Conservation (phyloP, 2,888 invertebrate genomes). For the Nemotelus nigrinus region DNA sequence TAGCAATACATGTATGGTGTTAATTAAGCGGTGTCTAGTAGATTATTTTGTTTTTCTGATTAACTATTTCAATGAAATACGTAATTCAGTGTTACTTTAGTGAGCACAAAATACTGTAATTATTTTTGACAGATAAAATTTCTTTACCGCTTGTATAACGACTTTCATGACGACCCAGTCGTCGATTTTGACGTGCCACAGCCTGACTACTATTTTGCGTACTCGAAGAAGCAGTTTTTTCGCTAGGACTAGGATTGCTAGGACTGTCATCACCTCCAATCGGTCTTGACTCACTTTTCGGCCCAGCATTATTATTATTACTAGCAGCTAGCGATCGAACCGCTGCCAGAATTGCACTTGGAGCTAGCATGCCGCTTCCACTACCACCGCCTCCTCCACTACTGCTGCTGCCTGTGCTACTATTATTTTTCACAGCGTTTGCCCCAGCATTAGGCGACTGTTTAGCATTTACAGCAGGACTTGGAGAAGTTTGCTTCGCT, state of each 20-base stretch:
- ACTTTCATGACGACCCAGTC: constrained; percentile 57
- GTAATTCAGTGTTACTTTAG: not conserved
- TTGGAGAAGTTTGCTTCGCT: constrained; percentile 48
- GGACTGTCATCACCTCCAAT: constrained; percentile 47
- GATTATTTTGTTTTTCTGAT: too few species aligned
- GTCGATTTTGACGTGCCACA: constrained; percentile 54
- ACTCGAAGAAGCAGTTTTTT: constrained; percentile 38
- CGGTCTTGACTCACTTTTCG: constrained; percentile 50
- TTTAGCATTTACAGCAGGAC: constrained; percentile 13
- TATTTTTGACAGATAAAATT: constrained; percentile 15
- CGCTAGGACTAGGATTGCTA: constrained; percentile 48
- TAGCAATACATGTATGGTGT: too few species aligned
- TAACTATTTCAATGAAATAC: too few species aligned
- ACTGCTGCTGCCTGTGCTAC: constrained; percentile 30
- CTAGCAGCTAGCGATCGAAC: constrained; percentile 52
- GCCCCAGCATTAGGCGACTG: not conserved
- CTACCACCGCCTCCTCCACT: not conserved
- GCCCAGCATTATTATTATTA: constrained; percentile 45
- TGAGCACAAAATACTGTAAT: constrained; percentile 14
- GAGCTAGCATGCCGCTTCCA: constrained; percentile 51
- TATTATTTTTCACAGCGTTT: not conserved
- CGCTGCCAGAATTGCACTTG: constrained; percentile 54
- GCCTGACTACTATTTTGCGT: constrained; percentile 48
- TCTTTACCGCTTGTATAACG: constrained; percentile 58
- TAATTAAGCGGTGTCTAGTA: too few species aligned